Conservation (phyloP, 2,888 invertebrate genomes). For the Mechanitis mazaeus region DNA sequence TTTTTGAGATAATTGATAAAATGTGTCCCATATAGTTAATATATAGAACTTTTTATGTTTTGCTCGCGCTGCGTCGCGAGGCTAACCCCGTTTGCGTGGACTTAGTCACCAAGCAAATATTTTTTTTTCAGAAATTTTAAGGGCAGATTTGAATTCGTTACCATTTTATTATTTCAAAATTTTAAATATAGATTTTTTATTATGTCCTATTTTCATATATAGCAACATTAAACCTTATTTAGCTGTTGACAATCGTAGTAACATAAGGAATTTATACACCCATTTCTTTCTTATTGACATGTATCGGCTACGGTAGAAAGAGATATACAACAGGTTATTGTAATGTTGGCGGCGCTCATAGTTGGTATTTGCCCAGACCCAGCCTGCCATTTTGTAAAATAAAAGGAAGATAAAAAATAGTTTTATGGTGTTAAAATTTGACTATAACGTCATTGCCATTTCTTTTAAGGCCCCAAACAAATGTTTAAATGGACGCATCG, state of each 20-base stretch:
- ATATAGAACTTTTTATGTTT: too few species aligned
- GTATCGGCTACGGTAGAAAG: constrained; percentile 34
- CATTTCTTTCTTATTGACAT: constrained; percentile 35
- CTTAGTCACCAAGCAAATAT: too few species aligned
- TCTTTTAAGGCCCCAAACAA: constrained; percentile 72
- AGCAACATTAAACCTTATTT: constrained; percentile 40
- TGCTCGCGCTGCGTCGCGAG: too few species aligned
- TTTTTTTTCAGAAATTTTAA: too few species aligned
- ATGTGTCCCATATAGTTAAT: too few species aligned
- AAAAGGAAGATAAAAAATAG: constrained; percentile 77
- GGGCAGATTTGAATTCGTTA: too few species aligned
- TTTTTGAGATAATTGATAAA: too few species aligned
- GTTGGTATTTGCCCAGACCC: constrained; percentile 69
- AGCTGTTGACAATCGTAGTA: constrained; percentile 52
- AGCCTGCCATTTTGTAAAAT: constrained; percentile 76
- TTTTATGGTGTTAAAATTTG: constrained; percentile 76
- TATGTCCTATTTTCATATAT: neutral
- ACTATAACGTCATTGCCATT: constrained; percentile 71
- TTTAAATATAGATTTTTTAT: too few species aligned
- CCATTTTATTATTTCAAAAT: too few species aligned
- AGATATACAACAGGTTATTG: constrained; percentile 33
- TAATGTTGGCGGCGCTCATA: constrained; percentile 57
- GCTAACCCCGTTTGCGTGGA: too few species aligned
- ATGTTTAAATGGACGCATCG: constrained; percentile 95
- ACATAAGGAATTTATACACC: constrained; percentile 40